Base-by-base conservation (phyloP, 1,140 invertebrate genomes). In the Lanistes nyassanus region DNA sequence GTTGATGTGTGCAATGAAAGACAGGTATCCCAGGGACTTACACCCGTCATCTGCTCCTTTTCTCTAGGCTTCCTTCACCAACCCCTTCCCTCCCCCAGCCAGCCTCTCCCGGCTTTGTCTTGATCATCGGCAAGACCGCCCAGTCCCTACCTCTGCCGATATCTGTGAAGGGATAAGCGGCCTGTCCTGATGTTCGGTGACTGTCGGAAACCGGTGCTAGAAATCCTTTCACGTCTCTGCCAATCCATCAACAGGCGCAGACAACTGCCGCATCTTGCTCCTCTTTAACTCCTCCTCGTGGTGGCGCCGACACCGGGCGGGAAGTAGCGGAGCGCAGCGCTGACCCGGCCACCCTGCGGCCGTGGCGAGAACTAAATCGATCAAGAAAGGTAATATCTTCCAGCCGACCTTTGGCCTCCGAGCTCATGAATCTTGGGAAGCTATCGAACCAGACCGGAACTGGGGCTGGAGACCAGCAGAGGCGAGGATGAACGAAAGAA, bases 341-440 rank as follows among this genome's bases (percentile, higher is more conserved):
- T 23, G 56, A 60, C 56, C 56, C 29, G 13, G 56, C 56, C 56
- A 60, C 56, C 56, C 29, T 31, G 56, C 56, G 56, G 56, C 56
- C n/a, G 56, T 26, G n/a, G 29, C 56, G 29, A n/a, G 56, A 60
- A 60, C 56, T 60, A 60, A 60, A 60, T 60, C 56, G 56, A 60
- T 60, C 56, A 60, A 60, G 56, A 31, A 31, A 60, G 56, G 56
- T 60, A 60, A 60, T 60, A 60, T 31, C 56, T 60, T 60, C 23
- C 56, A 60, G 56, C n/a, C n/a, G 56, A 60, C 56, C 56, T 60
- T 31, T 60, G 9, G 13, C 56, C 56, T 31, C 29, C 13, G n/a
- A n/a, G 56, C 23, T 60, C 56, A 60, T 60, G 56, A 60, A 60
- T 60, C 56, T 60, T 60, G 56, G 56, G n/a, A 53, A 31, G 56